These are phyloP conservation scores for Hyla sarda DNA, from an alignment of 2,113 vertebrate genomes.

Conservation along the genomic window DNA sequence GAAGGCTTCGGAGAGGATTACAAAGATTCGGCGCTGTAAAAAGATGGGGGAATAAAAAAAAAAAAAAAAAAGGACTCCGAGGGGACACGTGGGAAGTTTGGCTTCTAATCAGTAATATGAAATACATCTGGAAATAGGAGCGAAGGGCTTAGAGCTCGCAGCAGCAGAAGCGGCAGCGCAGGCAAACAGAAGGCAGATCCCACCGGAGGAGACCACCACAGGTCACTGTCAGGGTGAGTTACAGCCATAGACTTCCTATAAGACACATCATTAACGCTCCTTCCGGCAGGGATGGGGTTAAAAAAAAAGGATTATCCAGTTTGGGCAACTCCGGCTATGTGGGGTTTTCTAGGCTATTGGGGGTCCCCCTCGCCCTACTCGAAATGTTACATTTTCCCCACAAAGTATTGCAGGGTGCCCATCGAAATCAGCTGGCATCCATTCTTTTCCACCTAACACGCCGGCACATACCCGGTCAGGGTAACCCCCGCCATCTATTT, in stretches of 20 bases:
- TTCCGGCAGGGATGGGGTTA: background rate
- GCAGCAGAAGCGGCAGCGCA: slow-evolving; percentile 21
- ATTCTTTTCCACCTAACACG: background rate
- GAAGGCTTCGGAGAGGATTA: background rate
- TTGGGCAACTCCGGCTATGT: background rate
- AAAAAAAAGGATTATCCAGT: background rate
- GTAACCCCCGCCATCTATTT: too few relatives aligned
- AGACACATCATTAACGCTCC: too few relatives aligned
- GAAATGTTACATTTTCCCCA: background rate
- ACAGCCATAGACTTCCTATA: too few relatives aligned
- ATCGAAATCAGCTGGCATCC: background rate
- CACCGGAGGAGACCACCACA: background rate
- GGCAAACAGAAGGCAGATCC: background rate
- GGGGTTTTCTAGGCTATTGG: background rate
- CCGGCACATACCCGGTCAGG: too few relatives aligned
- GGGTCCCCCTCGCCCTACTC: too few relatives aligned
- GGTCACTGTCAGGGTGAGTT: slow-evolving; percentile 11
- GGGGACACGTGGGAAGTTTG: slow-evolving; percentile 47
- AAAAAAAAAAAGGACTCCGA: background rate
- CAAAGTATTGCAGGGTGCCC: background rate
- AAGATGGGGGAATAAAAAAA: too few relatives aligned
- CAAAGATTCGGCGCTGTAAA: too few relatives aligned
- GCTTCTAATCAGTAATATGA: slow-evolving; percentile 37
- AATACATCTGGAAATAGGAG: slow-evolving; percentile 51
- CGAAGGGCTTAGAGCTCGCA: background rate